Evolutionary conservation across 2,888 invertebrate species (phyloP), one percentile per base, ranked within the genome.

Genomic region (Spisula solida): DNA sequence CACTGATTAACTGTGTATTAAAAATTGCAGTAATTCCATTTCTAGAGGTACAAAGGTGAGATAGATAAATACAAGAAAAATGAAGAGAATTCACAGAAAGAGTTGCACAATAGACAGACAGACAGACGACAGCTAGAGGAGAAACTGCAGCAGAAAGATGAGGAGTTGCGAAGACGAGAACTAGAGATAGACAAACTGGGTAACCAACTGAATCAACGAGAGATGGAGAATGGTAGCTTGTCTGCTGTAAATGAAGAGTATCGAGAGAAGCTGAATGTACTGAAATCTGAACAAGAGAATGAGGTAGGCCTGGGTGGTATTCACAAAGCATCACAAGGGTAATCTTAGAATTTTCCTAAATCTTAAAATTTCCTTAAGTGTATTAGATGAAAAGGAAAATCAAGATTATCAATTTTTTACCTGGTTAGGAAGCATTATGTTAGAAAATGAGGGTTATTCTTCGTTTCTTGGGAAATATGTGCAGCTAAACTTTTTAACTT

Each of bases 31-130:
- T 41, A 41, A 1, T 29, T 70, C n/a, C 66, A 20, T 70, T 75
- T 66, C 6, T 34, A 89, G 89, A 82, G 51, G 31, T 86, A 66
- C 41, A 81, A 84, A 48, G 41, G 70, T 25, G 89, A 89, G 47
- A 84, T 84, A 6, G 84, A 86, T 18, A 86, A 84, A 81, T 20
- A 70, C 25, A 83, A 80, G 34, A 89, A 89, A 16, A 86, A 89
- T 75, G 56, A 81, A n/a, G 47, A 51, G 25, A 89, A 89, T 70
- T 34, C 81, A 0, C 16, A 70, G 31, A 88, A 60, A 29, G 88
- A 88, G 2, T 47, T 85, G 25, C 78, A 55, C 51, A 81, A 55
- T 4, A 70, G 75, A 29, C 47, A 70, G 25, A 55, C 29, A 34
- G 81, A 88, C 31, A 20, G 56, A 66, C 34, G 48, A 8, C 75